These are phyloP conservation scores for zebrafish (Danio rerio) DNA, from an alignment of 2,113 vertebrate species.

Conservation along the genomic window DNA sequence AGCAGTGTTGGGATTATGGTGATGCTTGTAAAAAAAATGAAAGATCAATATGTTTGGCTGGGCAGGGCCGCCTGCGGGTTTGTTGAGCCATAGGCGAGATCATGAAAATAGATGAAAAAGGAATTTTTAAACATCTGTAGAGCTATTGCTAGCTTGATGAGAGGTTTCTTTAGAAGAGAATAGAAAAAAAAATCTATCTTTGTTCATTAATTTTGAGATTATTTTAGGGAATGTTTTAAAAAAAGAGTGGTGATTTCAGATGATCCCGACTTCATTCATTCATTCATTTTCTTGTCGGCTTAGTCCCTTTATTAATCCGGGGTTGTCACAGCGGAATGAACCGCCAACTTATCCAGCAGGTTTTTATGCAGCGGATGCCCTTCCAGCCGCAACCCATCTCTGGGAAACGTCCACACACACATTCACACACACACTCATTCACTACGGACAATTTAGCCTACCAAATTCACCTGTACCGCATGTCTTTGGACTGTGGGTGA, in stretches of 20 bases:
- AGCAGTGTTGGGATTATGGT: conserved; percentile 5
- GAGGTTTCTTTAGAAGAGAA: background rate
- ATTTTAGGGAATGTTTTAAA: background rate
- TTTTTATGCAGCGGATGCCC: too few relatives aligned
- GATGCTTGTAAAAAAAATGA: conserved; percentile 1
- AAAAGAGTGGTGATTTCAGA: background rate
- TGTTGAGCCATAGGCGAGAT: background rate
- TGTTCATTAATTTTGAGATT: background rate
- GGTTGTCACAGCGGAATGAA: too few relatives aligned
- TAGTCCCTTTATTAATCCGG: too few relatives aligned
- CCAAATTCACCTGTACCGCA: too few relatives aligned
- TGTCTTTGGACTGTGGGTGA: too few relatives aligned
- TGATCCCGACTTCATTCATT: too few relatives aligned
- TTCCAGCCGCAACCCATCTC: too few relatives aligned
- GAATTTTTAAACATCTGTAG: background rate
- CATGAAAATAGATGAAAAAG: background rate
- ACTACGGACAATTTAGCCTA: too few relatives aligned
- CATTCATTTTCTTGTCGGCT: too few relatives aligned
- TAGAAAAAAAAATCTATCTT: background rate
- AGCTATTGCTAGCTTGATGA: conserved; percentile 4
- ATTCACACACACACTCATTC: too few relatives aligned
- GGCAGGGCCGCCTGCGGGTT: background rate
- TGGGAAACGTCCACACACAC: too few relatives aligned
- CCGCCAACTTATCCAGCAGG: too few relatives aligned
- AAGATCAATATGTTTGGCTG: background rate